Conservation (phyloP, 2,888 invertebrate genomes). For the Caenorhabditis macrosperma region DNA sequence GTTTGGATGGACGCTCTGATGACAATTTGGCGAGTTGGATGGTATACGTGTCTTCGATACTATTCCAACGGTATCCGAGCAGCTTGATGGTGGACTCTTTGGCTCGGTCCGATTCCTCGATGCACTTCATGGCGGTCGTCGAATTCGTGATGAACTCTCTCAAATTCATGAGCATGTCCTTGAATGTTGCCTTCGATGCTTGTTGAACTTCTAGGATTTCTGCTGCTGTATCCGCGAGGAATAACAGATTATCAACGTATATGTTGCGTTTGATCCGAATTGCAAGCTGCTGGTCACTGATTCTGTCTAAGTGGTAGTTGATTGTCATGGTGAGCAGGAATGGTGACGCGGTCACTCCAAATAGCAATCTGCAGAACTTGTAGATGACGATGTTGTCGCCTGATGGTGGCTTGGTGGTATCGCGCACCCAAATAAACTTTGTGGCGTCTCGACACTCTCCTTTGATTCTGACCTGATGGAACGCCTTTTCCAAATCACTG, state of each 20-base stretch:
- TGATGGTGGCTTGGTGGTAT: too few species aligned
- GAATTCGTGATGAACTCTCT: too few species aligned
- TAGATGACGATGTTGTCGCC: constrained; percentile 6
- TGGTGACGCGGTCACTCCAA: constrained; percentile 26
- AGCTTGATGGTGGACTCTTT: not conserved
- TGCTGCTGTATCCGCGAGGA: not conserved
- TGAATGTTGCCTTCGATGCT: too few species aligned
- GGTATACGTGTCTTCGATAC: not conserved
- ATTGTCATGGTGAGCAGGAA: too few species aligned
- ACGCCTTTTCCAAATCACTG: constrained; percentile 20
- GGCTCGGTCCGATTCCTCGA: not conserved
- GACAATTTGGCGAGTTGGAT: too few species aligned
- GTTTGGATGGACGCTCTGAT: too few species aligned
- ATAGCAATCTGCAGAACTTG: constrained; percentile 28
- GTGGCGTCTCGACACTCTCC: not conserved
- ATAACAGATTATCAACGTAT: constrained; percentile 44
- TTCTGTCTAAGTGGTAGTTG: too few species aligned
- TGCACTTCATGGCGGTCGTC: too few species aligned
- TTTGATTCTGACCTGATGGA: constrained; percentile 12
- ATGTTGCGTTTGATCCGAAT: not conserved
- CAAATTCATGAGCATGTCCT: too few species aligned
- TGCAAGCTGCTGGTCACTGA: too few species aligned
- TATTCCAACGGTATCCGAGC: constrained; percentile 4
- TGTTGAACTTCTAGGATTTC: not conserved
- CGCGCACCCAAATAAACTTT: constrained; percentile 32